phyloP scores from a whole-genome alignment of 2,888 invertebrate species.

The Mesopsocus fuscifrons region DNA sequence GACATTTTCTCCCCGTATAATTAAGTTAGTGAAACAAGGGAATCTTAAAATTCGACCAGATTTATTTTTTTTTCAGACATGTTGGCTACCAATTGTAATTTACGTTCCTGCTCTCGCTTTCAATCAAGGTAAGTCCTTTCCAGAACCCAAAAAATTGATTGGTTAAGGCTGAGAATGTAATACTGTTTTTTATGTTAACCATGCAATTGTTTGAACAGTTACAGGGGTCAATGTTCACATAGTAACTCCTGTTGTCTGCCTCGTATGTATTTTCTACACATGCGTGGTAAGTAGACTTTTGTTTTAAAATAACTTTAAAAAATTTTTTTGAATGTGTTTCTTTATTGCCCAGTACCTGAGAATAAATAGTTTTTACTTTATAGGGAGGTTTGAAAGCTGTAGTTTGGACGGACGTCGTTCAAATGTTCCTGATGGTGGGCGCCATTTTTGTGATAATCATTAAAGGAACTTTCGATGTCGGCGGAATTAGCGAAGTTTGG shows the following conservation, averaged over 20 bases:
- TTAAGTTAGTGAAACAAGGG: too few species aligned
- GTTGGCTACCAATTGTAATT: conserved; percentile 58
- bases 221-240: conserved; percentile 66
- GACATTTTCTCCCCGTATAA: too few species aligned
- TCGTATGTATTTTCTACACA: conserved; percentile 73
- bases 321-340: too few species aligned
- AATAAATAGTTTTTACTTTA: conserved; percentile 11
- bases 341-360: too few species aligned
- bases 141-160: too few species aligned
- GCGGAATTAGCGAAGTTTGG: conserved; percentile 43
- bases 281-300: conserved; percentile 53
- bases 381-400: conserved; percentile 65
- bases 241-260: conserved; percentile 62
- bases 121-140: conserved; percentile 53
- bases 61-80: conserved; percentile 37
- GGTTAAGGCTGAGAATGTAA: too few species aligned
- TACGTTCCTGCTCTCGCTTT: conserved; percentile 61
- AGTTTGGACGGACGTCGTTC: conserved; percentile 66
- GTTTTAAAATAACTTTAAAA: too few species aligned
- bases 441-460: conserved; percentile 51
- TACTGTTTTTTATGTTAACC: too few species aligned
- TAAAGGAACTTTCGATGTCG: conserved; percentile 53
- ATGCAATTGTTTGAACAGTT: too few species aligned
- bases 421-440: conserved; percentile 54
- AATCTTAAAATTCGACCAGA: too few species aligned